Conservation (phyloP, 2,113 vertebrate genomes). For the Porphyrio hochstetteri region DNA sequence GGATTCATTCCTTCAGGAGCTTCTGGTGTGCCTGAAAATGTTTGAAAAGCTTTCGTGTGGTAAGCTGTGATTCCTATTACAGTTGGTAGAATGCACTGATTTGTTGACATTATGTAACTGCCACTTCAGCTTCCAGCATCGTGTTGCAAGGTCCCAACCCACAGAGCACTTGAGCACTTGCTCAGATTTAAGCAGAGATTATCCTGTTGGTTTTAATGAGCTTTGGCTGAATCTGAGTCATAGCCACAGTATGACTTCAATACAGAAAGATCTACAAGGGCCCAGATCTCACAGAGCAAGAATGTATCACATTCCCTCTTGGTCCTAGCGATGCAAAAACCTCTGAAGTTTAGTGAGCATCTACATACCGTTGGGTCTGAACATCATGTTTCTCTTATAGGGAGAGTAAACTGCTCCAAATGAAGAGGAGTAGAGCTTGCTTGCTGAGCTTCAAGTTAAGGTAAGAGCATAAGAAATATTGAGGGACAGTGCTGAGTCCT, state of each 20-base stretch:
- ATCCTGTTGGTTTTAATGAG: neutral
- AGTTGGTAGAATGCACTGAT: neutral
- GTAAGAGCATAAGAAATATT: neutral
- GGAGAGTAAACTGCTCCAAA: neutral
- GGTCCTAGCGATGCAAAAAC: neutral
- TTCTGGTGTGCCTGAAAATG: neutral
- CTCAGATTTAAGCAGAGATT: neutral
- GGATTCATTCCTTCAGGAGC: neutral
- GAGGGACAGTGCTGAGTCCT: neutral
- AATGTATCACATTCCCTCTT: neutral
- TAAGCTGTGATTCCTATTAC: neutral
- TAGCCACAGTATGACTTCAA: neutral
- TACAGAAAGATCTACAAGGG: neutral
- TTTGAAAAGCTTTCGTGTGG: neutral
- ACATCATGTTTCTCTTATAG: neutral
- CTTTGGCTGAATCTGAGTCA: neutral
- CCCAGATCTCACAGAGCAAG: neutral
- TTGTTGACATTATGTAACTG: neutral
- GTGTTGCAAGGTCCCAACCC: neutral
- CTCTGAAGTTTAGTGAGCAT: neutral
- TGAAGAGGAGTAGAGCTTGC: neutral
- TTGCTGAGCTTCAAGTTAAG: neutral
- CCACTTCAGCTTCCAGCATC: neutral
- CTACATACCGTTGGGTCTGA: neutral
- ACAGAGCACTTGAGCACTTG: neutral